Percentiles rank a stretch among this genome's conserved stretches.
These are phyloP conservation scores for Nicator chloris DNA, from an alignment of 2,113 vertebrate genomes.

Conservation along the genomic window DNA sequence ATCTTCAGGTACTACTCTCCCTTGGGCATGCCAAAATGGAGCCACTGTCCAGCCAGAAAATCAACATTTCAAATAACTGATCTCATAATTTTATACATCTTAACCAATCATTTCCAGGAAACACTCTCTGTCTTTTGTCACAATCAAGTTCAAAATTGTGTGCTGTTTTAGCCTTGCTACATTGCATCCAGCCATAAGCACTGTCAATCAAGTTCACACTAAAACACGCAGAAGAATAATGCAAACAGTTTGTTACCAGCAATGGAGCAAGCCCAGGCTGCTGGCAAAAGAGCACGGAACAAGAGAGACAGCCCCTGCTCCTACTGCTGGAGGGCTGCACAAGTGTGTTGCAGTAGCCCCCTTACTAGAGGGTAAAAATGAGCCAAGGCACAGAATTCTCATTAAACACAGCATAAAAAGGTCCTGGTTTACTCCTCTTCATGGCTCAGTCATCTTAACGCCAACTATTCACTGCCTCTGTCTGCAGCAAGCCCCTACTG, in stretches of 20 bases:
- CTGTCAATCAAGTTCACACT: background rate
- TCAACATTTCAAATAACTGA: background rate
- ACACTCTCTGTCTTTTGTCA: background rate
- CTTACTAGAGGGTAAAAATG: no score
- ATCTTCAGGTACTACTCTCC: background rate
- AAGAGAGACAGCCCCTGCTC: background rate
- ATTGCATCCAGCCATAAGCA: background rate
- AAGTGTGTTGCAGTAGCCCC: no score
- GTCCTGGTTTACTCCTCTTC: no score
- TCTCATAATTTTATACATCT: background rate
- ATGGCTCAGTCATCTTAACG: no score
- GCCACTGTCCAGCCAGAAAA: background rate
- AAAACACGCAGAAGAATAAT: background rate
- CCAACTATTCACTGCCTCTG: no score
- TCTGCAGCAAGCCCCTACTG: no score
- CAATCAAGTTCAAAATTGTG: accelerated
- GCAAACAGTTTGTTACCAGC: background rate
- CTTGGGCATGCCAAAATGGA: background rate
- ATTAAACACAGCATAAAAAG: no score
- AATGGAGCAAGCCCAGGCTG: background rate
- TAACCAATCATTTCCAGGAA: background rate
- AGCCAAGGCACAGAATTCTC: no score
- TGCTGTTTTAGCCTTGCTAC: background rate
- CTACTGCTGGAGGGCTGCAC: background rate
- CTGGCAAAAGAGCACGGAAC: background rate